Percentiles rank a stretch among this genome's conserved stretches.
phyloP scores from a whole-genome alignment of 2,797 vertebrate genomes.

The Siniperca scherzeri region DNA sequence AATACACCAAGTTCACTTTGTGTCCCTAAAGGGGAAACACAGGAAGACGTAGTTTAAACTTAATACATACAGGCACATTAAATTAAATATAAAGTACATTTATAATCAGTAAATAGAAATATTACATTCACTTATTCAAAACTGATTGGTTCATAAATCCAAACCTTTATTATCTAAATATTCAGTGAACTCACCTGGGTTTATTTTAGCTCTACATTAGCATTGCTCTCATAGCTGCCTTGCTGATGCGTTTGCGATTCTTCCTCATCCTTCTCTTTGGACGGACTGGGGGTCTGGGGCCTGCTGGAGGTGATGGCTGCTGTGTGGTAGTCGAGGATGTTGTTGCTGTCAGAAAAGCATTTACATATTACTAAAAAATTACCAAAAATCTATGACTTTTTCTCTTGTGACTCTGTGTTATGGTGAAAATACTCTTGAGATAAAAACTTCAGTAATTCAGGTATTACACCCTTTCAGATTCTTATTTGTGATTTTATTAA shows the following conservation, averaged over 20 bases:
- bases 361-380: neutral
- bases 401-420: neutral
- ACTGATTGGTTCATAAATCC: neutral
- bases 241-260: conserved; percentile 86
- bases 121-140: neutral
- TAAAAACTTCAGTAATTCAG: neutral
- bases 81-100: neutral
- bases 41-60: conserved; percentile 2
- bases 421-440: neutral
- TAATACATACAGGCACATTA: neutral
- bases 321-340: conserved; percentile 58
- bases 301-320: conserved; percentile 43
- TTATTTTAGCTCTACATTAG: conserved; percentile 80
- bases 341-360: conserved; percentile 56
- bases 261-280: conserved; percentile 79
- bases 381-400: neutral
- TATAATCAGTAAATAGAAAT: neutral
- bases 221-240: conserved; percentile 88
- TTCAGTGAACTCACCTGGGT: conserved; percentile 55
- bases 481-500: neutral
- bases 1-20: conserved; percentile 50
- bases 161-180: neutral
- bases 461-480: neutral
- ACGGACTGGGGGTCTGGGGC: conserved; percentile 64
- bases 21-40: conserved; percentile 54